Evolutionary conservation across 2,888 invertebrate species (phyloP).

Genomic region (Himalopsyche anomala): DNA sequence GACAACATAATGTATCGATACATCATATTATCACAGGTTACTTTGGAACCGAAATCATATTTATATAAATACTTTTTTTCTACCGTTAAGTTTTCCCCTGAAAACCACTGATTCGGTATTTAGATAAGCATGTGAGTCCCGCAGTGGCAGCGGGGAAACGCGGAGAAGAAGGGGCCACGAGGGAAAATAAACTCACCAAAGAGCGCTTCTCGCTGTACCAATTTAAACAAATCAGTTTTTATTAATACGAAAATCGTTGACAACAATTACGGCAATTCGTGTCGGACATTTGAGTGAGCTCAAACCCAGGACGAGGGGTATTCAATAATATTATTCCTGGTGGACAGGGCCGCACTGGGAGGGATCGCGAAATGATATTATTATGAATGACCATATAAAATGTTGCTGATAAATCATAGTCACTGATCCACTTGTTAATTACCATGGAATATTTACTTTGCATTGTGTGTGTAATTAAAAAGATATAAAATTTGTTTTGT

Average conservation of each 20-base stretch:
- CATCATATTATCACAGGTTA: no score
- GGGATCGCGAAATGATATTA: no score
- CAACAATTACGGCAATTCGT: constrained; percentile 64
- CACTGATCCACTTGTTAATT: no score
- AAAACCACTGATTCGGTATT: not conserved
- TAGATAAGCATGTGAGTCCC: not conserved
- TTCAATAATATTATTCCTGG: constrained; percentile 21
- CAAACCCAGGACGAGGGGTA: constrained; percentile 34
- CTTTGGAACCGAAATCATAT: no score
- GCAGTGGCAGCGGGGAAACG: constrained; percentile 37
- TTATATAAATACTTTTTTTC: not conserved
- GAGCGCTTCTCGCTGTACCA: constrained; percentile 53
- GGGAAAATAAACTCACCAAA: constrained; percentile 39
- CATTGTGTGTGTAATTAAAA: no score
- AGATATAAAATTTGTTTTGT: no score
- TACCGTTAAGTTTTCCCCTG: not conserved
- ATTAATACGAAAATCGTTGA: constrained; percentile 66
- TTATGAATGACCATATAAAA: no score
- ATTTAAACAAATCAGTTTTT: constrained; percentile 66
- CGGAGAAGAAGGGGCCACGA: not conserved
- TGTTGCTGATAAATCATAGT: no score
- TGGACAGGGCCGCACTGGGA: not conserved
- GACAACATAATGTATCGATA: no score
- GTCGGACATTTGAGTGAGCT: constrained; percentile 45
- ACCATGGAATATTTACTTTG: no score